Evolutionary conservation across 2,113 vertebrate genomes (phyloP), one percentile per base, ranked within the genome.

Genomic region (Labeo catla): DNA sequence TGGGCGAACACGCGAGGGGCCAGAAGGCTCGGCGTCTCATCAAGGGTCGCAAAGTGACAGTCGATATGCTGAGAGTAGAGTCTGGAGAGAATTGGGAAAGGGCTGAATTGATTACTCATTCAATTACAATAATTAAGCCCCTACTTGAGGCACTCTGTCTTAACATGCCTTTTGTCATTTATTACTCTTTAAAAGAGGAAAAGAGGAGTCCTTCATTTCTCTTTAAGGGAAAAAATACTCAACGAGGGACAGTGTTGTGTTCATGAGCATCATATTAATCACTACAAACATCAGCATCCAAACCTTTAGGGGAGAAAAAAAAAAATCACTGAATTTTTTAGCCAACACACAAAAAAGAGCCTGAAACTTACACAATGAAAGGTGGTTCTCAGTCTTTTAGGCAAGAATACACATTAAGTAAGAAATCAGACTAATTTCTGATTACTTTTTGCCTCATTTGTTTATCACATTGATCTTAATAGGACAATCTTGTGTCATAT

Each of bases 91-190:
- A 59, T 45, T 36, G 50, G 39, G 39, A 81, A 73, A 74, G 39
- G 11, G 43, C 66, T 36, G 16, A 86, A 86, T 74, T 80, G 66
- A 86, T 74, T 81, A 81, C 68, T 63, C 77, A 47, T 81, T 86
- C 45, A 86, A 81, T 86, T 73, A 74, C 70, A 80, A 81, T 57
- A 54, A 74, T 73, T 73, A 80, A 61, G 68, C 34, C 5, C 66
- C 77, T 61, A 61, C 57, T 86, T 74, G 23, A 81, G 57, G 50
- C 52, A 63, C 59, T 65, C 12, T 21, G 49, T 74, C 47, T 45
- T 70, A 45, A 54, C 43, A 28, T 61, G 49, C 49, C 23, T 73
- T 85, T n/a, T 19, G 63, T 81, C 78, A 73, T 81, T 49, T 49
- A 50, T 52, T 82, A 82, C 47, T 82, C 81, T 82, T 70, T 52